A percentile compares a stretch with the other conserved stretches of the same genome.
phyloP scores from a whole-genome alignment of 2,113 vertebrate species.

The Poecilia latipinna region DNA sequence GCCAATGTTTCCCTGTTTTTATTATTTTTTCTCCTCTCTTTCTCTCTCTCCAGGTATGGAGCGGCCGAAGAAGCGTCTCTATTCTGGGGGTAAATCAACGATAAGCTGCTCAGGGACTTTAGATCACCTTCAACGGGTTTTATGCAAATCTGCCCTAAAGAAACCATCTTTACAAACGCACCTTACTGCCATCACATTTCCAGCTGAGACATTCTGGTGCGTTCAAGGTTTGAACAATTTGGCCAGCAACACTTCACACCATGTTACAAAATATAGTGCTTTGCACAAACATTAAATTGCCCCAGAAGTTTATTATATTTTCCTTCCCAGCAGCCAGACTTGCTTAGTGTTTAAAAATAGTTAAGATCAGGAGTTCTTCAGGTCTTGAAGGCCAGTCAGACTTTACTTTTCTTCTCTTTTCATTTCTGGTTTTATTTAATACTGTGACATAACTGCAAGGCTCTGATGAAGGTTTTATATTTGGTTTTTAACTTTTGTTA shows the following conservation, averaged over 20 bases:
- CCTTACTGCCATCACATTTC: not conserved
- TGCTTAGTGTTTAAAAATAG: too few species aligned
- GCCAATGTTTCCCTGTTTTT: not conserved
- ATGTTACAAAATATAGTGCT: not conserved
- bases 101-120: not conserved
- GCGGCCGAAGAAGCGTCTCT: not conserved
- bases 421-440: too few species aligned
- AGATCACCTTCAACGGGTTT: not conserved
- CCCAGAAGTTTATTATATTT: too few species aligned
- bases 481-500: too few species aligned
- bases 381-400: too few species aligned
- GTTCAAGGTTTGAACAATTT: not conserved
- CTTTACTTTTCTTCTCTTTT: too few species aligned
- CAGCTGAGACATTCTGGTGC: not conserved
- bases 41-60: constrained; percentile 13
- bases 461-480: too few species aligned
- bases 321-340: too few species aligned
- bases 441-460: too few species aligned
- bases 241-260: not conserved
- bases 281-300: too few species aligned
- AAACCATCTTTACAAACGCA: not conserved
- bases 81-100: constrained; percentile 15
- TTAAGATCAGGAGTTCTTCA: too few species aligned
- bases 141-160: not conserved
- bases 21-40: not conserved